A percentile compares a stretch with the other conserved stretches of the same genome.
These are phyloP conservation scores for Cheiracanthium punctorium DNA, from an alignment of 2,888 invertebrate species.

Conservation along the genomic window DNA sequence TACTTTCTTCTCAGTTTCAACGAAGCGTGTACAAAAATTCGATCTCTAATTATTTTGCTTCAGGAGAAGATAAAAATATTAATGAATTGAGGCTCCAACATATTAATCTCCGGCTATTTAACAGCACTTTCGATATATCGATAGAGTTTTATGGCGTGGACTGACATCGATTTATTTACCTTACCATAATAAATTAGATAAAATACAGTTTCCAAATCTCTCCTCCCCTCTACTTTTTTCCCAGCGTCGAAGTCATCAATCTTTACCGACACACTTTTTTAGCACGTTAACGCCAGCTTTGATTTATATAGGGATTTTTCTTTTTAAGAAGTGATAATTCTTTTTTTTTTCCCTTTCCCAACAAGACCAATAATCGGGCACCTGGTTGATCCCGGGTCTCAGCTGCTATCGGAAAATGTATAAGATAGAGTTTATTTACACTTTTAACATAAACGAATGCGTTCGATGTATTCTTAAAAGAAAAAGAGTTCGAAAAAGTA, in stretches of 20 bases:
- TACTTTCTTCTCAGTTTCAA: too few relatives aligned
- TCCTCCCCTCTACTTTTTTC: too few relatives aligned
- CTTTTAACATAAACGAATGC: not conserved
- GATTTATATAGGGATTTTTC: not conserved
- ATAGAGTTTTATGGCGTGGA: not conserved
- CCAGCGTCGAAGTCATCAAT: not conserved
- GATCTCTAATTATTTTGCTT: not conserved
- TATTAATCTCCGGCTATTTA: not conserved
- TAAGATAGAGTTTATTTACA: not conserved
- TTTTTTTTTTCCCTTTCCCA: too few relatives aligned
- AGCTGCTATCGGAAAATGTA: not conserved
- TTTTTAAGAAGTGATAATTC: not conserved
- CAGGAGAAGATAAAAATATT: not conserved
- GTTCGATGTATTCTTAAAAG: too few relatives aligned
- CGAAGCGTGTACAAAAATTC: too few relatives aligned
- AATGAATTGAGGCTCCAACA: not conserved
- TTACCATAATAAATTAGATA: not conserved
- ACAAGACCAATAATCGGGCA: not conserved
- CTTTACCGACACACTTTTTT: not conserved
- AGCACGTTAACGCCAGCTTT: not conserved
- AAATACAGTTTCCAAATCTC: not conserved
- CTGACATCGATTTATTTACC: conserved; percentile 3
- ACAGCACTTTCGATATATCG: not conserved
- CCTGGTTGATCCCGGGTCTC: not conserved
- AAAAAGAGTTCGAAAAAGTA: too few relatives aligned